These are phyloP conservation scores for Ptychadena robeensis DNA, from an alignment of 2,797 vertebrate genomes.

Conservation along the genomic window DNA sequence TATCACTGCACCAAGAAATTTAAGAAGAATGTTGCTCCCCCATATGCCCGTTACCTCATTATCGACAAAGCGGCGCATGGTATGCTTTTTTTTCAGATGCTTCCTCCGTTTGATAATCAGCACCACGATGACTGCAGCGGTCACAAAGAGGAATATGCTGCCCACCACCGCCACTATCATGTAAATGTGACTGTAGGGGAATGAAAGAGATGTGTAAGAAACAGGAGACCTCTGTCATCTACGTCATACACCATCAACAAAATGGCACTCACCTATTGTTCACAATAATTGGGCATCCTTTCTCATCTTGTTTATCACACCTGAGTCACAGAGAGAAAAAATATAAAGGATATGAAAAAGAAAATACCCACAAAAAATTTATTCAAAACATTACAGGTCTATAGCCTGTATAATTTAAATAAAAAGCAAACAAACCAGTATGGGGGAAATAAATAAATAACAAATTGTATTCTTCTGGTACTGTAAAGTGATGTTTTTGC, in stretches of 20 bases:
- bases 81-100: constrained; percentile 88
- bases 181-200: constrained; percentile 80
- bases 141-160: constrained; percentile 84
- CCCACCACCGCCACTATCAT: constrained; percentile 87
- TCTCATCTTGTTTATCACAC: constrained; percentile 84
- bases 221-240: not conserved
- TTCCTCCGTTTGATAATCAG: constrained; percentile 84
- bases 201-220: constrained; percentile 14
- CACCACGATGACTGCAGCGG: constrained; percentile 81
- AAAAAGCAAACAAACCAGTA: no score
- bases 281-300: constrained; percentile 86
- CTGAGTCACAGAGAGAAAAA: constrained; percentile 67
- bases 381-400: no score
- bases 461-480: no score
- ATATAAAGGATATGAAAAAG: no score
- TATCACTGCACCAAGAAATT: no score
- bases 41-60: constrained; percentile 79
- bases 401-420: no score
- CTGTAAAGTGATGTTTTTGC: no score
- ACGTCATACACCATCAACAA: not conserved
- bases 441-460: no score
- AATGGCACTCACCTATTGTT: constrained; percentile 79
- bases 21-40: not conserved
- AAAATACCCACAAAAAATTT: no score
- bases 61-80: constrained; percentile 86